Evolutionary conservation across 2,888 invertebrate species (phyloP).

Genomic region (Steinernema hermaphroditum): DNA sequence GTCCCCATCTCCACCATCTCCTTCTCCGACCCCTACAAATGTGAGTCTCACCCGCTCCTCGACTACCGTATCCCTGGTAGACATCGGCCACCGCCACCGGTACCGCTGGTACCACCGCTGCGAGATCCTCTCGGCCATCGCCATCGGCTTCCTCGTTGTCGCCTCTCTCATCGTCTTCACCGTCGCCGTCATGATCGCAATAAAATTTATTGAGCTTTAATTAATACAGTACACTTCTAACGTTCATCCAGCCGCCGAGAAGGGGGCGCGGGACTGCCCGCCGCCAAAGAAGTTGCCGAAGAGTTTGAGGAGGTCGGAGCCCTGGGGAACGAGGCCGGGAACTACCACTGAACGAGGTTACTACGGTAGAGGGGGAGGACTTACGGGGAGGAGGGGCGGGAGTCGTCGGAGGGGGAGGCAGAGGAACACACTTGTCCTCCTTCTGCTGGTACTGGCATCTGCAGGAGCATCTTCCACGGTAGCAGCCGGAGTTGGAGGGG

Average conservation of each 20-base stretch:
- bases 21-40: conserved; percentile 3
- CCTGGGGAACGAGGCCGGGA: conserved; percentile 32
- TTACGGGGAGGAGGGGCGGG: conserved; percentile 52
- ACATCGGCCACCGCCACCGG: neutral
- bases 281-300: conserved; percentile 47
- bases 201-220: conserved; percentile 11
- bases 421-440: conserved; percentile 55
- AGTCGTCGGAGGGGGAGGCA: conserved; percentile 59
- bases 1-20: neutral
- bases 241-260: conserved; percentile 13
- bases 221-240: neutral
- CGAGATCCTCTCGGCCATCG: neutral
- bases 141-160: conserved; percentile 2
- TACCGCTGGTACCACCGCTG: conserved; percentile 25
- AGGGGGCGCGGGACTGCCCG: conserved; percentile 27
- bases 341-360: conserved; percentile 36
- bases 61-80: neutral
- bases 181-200: conserved; percentile 18
- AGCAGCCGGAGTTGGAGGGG: conserved; percentile 63
- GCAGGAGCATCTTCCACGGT: conserved; percentile 64
- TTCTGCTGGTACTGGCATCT: conserved; percentile 56
- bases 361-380: too few relatives aligned
- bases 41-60: conserved; percentile 1
- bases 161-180: neutral
- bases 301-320: conserved; percentile 44